These are phyloP conservation scores for Ailuropoda melanoleuca DNA, from an alignment of 2,113 vertebrate genomes.

Conservation along the genomic window DNA sequence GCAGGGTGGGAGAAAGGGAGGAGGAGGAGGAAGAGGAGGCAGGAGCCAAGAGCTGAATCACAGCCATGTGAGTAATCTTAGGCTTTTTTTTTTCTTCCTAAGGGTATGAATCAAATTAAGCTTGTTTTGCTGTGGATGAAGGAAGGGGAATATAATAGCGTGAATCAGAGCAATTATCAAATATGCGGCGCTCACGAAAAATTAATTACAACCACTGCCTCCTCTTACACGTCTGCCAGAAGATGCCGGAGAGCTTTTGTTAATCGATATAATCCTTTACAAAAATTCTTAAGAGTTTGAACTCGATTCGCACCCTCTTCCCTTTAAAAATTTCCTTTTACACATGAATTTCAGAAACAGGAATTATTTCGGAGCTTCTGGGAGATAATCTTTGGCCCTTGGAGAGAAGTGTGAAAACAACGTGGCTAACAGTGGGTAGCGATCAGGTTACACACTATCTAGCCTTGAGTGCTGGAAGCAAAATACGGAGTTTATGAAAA, in stretches of 20 bases:
- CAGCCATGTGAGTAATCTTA: conserved; percentile 87
- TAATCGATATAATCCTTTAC: conserved; percentile 79
- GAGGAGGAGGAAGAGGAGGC: neutral
- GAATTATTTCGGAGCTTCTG: conserved; percentile 70
- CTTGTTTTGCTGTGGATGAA: conserved; percentile 89
- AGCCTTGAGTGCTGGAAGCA: neutral
- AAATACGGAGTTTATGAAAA: conserved; percentile 50
- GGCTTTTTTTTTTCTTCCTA: conserved; percentile 77
- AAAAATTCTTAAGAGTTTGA: conserved; percentile 68
- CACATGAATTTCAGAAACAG: conserved; percentile 72
- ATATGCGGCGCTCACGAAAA: conserved; percentile 84
- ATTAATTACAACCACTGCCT: conserved; percentile 85
- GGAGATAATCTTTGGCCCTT: conserved; percentile 71
- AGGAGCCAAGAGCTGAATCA: conserved; percentile 86
- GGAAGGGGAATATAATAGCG: conserved; percentile 86
- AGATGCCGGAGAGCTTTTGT: conserved; percentile 73
- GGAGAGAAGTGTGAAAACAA: conserved; percentile 55
- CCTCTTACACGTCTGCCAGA: conserved; percentile 74
- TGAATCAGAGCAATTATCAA: conserved; percentile 93
- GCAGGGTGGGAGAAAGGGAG: conserved; percentile 82
- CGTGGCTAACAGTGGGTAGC: conserved; percentile 56
- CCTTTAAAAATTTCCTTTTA: conserved; percentile 74
- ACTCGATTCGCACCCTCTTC: conserved; percentile 68
- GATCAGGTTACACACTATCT: conserved; percentile 52
- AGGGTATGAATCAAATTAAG: conserved; percentile 89